A percentile compares a stretch with the other conserved stretches of the same genome.
Evolutionary conservation across 2,888 invertebrate species (phyloP).

Genomic region (Aphidoletes aphidimyza): DNA sequence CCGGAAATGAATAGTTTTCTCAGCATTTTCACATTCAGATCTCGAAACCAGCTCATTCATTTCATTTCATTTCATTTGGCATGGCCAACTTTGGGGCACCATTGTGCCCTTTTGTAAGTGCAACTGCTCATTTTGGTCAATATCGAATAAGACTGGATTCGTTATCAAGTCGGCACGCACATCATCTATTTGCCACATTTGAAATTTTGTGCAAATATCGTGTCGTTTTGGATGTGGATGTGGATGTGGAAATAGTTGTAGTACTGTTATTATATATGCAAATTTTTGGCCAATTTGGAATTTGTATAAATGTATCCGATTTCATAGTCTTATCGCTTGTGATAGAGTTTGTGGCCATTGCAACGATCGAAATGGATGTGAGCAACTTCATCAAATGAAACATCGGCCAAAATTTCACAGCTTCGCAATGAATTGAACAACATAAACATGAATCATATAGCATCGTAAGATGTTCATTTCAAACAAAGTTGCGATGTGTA

Average conservation of each 20-base stretch:
- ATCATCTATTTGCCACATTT: too few species aligned
- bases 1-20: constrained; percentile 22
- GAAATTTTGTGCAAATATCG: too few species aligned
- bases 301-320: constrained; percentile 30
- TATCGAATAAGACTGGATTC: background rate
- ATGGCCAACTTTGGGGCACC: background rate
- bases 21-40: background rate
- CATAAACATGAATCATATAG: background rate
- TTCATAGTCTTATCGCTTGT: constrained; percentile 12
- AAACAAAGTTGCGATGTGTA: too few species aligned
- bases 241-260: too few species aligned
- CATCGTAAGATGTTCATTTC: background rate
- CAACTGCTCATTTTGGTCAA: background rate
- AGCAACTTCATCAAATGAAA: background rate
- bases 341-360: constrained; percentile 6
- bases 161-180: background rate
- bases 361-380: background rate
- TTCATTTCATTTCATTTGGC: constrained; percentile 9
- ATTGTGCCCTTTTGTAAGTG: background rate
- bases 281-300: constrained; percentile 32
- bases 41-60: background rate
- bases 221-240: too few species aligned
- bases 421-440: background rate
- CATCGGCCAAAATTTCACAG: background rate
- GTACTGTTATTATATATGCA: constrained; percentile 38